phyloP scores from a whole-genome alignment of 2,888 invertebrate genomes.

The Andrena minutula region DNA sequence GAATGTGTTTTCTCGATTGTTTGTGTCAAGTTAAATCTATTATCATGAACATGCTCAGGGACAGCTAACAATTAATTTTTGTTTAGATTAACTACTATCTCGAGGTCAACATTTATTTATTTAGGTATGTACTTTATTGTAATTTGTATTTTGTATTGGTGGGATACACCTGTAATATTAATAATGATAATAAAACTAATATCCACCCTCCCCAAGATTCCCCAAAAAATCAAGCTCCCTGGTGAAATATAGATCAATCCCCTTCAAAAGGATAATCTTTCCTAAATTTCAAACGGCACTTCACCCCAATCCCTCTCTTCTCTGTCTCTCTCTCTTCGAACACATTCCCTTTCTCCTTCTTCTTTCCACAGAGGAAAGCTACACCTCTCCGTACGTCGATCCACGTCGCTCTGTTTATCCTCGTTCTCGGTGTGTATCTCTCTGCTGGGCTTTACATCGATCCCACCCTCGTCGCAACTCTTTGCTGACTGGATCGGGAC shows the following conservation, averaged over 20 bases:
- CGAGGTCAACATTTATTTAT: no score
- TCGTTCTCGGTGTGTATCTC: conserved; percentile 25
- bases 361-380: conserved; percentile 22
- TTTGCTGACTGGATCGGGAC: conserved; percentile 71
- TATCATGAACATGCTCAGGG: no score
- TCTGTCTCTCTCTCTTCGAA: background rate
- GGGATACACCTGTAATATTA: no score
- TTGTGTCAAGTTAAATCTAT: no score
- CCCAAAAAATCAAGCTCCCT: background rate
- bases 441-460: conserved; percentile 59
- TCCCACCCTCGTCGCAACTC: conserved; percentile 59
- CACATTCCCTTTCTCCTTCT: background rate
- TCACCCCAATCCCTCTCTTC: background rate
- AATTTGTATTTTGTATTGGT: no score
- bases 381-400: conserved; percentile 28
- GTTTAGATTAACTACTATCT: no score
- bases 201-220: background rate
- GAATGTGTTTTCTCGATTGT: no score
- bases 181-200: background rate
- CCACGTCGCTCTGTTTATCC: conserved; percentile 53
- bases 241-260: background rate
- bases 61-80: no score
- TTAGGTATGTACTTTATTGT: no score
- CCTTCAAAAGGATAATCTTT: conserved; percentile 1
- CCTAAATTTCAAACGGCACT: conserved; percentile 19